These are phyloP conservation scores for Calyptomena viridis DNA, from an alignment of 2,113 vertebrate species.

Conservation along the genomic window DNA sequence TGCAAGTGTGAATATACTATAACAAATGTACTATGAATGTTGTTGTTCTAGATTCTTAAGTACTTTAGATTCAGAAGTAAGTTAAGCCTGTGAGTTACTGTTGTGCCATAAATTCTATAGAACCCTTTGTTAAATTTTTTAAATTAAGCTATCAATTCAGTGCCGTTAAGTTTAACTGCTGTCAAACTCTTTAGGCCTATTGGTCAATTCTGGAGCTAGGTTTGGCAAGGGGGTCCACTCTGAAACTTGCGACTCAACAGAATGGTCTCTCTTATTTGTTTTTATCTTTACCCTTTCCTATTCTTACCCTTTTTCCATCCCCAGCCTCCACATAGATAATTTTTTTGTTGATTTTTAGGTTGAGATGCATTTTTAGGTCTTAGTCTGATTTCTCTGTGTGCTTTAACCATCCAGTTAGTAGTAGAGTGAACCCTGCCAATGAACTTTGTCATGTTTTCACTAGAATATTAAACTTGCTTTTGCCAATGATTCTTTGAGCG, in stretches of 20 bases:
- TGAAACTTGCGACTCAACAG: not conserved
- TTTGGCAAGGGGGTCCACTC: not conserved
- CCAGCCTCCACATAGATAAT: not conserved
- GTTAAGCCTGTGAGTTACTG: not conserved
- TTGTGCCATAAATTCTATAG: not conserved
- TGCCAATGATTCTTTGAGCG: not conserved
- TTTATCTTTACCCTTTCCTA: not conserved
- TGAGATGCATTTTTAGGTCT: not conserved
- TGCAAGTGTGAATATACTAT: not conserved
- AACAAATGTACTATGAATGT: not conserved
- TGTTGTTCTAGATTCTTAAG: not conserved
- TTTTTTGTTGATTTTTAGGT: not conserved
- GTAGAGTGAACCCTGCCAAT: not conserved
- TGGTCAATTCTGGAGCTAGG: not conserved
- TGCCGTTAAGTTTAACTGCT: not conserved
- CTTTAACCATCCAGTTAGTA: not conserved
- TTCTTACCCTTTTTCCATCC: not conserved
- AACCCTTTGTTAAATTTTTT: not conserved
- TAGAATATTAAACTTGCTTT: not conserved
- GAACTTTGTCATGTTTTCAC: not conserved
- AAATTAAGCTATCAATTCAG: not conserved
- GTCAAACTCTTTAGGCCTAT: not conserved
- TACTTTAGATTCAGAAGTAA: not conserved
- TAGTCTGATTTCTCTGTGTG: not conserved
- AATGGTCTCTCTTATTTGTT: not conserved